A percentile compares a stretch with the other conserved stretches of the same genome.
Evolutionary conservation across 2,797 vertebrate genomes (phyloP).

Genomic region (Chelon labrosus): DNA sequence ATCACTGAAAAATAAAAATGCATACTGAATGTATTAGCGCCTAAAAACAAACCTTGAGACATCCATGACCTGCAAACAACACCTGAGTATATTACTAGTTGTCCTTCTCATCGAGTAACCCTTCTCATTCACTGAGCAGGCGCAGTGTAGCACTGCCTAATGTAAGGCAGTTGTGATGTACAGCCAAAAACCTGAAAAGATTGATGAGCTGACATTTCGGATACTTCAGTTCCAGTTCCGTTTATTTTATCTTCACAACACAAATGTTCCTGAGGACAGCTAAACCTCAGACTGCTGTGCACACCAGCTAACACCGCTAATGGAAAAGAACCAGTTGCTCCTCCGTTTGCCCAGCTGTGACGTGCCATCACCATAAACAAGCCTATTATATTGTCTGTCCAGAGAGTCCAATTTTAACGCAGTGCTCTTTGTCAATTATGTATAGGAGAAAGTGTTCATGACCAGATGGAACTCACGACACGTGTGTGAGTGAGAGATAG

Average conservation of each 20-base stretch:
- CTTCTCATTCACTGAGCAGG: conserved; percentile 18
- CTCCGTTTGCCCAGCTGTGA: not conserved
- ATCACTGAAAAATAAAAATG: not conserved
- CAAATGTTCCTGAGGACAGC: not conserved
- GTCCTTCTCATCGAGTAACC: conserved; percentile 16
- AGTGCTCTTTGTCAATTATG: not conserved
- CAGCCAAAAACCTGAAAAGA: conserved; percentile 1
- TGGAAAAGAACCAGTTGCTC: not conserved
- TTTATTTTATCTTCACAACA: not conserved
- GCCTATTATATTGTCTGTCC: not conserved
- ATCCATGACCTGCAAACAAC: conserved; percentile 20
- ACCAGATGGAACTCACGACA: conserved; percentile 18
- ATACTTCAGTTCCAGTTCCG: not conserved
- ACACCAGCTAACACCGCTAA: not conserved
- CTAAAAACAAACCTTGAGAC: not conserved
- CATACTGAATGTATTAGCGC: not conserved
- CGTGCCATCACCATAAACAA: conserved; percentile 7
- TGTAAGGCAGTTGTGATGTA: not conserved
- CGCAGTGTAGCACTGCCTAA: not conserved
- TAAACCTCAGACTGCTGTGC: not conserved
- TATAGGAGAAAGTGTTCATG: not conserved
- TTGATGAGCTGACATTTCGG: not conserved
- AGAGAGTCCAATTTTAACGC: not conserved
- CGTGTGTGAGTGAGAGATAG: not conserved
- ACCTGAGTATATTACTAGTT: conserved; percentile 7